Evolutionary conservation across 2,888 invertebrate species (phyloP).

Genomic region (Endotricha flammealis): DNA sequence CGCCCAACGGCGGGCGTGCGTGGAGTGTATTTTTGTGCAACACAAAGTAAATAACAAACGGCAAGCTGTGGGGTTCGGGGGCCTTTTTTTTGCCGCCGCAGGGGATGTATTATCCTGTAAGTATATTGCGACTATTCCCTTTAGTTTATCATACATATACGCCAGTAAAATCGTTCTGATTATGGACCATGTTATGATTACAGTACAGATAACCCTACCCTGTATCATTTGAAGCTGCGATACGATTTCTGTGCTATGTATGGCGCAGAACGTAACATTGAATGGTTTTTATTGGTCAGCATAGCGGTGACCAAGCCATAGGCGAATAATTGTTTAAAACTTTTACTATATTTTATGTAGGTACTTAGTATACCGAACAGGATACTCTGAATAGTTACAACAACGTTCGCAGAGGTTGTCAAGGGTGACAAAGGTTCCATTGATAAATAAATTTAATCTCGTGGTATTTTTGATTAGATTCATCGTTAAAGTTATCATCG

Average conservation of each 20-base stretch:
- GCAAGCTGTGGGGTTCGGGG: conserved; percentile 98
- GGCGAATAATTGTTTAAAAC: not conserved
- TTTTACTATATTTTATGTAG: not conserved
- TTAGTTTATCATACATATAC: conserved; percentile 1
- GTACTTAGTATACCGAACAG: not conserved
- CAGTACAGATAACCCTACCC: conserved; percentile 25
- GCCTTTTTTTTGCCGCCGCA: conserved; percentile 97
- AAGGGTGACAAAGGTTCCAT: conserved; percentile 18
- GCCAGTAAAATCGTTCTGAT: conserved; percentile 17
- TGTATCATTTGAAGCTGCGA: conserved; percentile 25
- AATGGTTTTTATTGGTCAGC: not conserved
- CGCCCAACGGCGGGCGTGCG: conserved; percentile 65
- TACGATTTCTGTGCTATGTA: conserved; percentile 26
- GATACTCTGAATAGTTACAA: conserved; percentile 16
- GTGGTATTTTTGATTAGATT: not conserved
- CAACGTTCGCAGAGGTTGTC: conserved; percentile 19
- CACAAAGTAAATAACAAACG: conserved; percentile 83
- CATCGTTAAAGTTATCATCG: too few relatives aligned
- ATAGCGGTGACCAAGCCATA: not conserved
- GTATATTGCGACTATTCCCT: conserved; percentile 57
- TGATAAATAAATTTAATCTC: conserved; percentile 9
- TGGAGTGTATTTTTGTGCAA: conserved; percentile 78
- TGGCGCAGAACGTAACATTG: conserved; percentile 44
- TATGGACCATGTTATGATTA: conserved; percentile 19
- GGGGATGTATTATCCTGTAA: conserved; percentile 98